A percentile compares a stretch with the other conserved stretches of the same genome.
These are phyloP conservation scores for Euschistus heros DNA, from an alignment of 1,140 invertebrate species.

Conservation along the genomic window DNA sequence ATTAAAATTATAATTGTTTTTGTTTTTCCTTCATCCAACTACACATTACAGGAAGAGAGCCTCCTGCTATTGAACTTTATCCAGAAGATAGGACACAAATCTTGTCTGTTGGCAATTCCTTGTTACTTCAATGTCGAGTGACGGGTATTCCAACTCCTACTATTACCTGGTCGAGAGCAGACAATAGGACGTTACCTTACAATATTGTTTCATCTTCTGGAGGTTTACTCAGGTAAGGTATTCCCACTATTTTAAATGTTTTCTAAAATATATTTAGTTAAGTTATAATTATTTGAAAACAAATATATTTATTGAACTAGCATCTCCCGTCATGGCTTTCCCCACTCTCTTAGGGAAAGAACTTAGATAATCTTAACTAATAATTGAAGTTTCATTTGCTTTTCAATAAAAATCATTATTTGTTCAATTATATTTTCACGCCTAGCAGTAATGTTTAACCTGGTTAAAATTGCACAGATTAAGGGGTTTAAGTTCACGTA, in stretches of 20 bases:
- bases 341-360: too few species aligned
- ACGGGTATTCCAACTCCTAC: slow-evolving; percentile 65
- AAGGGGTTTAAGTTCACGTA: too few species aligned
- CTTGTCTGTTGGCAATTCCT: slow-evolving; percentile 47
- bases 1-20: not conserved
- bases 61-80: slow-evolving; percentile 64
- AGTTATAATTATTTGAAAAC: too few species aligned
- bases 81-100: slow-evolving; percentile 53
- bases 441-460: too few species aligned
- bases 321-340: too few species aligned
- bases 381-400: too few species aligned
- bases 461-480: too few species aligned
- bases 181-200: slow-evolving; percentile 50
- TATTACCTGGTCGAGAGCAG: slow-evolving; percentile 62
- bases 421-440: too few species aligned
- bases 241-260: slow-evolving; percentile 21
- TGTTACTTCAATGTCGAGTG: slow-evolving; percentile 65
- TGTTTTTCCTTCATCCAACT: slow-evolving; percentile 2
- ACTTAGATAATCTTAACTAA: too few species aligned
- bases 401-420: too few species aligned
- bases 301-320: too few species aligned
- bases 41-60: slow-evolving; percentile 57
- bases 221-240: slow-evolving; percentile 53
- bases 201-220: slow-evolving; percentile 52
- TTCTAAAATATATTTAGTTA: too few species aligned